Evolutionary conservation across 1,140 invertebrate genomes (phyloP).

Genomic region (Lepidurus couesii): DNA sequence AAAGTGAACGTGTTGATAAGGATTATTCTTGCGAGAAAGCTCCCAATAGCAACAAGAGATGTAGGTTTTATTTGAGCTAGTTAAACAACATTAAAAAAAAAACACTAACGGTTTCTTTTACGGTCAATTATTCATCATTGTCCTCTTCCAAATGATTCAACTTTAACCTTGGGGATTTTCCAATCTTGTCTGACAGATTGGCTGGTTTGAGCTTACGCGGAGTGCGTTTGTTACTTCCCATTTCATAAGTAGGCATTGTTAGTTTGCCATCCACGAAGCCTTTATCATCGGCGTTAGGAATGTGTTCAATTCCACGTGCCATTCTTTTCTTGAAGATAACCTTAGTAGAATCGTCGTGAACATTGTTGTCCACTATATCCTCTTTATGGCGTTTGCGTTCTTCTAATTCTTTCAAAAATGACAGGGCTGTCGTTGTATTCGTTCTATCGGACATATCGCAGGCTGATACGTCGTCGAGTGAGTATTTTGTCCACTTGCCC

Average conservation of each 20-base stretch:
- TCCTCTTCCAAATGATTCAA: not conserved
- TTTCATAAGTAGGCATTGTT: constrained; percentile 72
- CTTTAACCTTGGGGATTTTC: constrained; percentile 15
- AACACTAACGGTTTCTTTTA: not conserved
- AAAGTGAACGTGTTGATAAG: not conserved
- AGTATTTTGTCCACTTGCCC: constrained; percentile 69
- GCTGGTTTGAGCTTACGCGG: not conserved
- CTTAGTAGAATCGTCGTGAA: constrained; percentile 38
- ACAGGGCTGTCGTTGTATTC: constrained; percentile 63
- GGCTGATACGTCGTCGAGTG: constrained; percentile 59
- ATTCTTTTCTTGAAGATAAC: constrained; percentile 39
- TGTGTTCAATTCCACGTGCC: constrained; percentile 28
- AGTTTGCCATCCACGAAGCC: constrained; percentile 60
- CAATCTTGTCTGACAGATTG: constrained; percentile 22
- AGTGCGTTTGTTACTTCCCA: constrained; percentile 54
- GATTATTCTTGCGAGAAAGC: not conserved
- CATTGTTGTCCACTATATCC: constrained; percentile 37
- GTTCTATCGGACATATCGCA: constrained; percentile 66
- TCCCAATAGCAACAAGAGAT: not conserved
- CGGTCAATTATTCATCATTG: not conserved
- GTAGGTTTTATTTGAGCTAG: not conserved
- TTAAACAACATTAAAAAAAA: not conserved
- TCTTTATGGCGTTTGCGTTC: constrained; percentile 45
- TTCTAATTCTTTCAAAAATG: constrained; percentile 61
- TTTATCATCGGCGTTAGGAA: constrained; percentile 47